These are phyloP conservation scores for Cyaniris semiargus DNA, from an alignment of 2,888 invertebrate genomes.

Conservation along the genomic window DNA sequence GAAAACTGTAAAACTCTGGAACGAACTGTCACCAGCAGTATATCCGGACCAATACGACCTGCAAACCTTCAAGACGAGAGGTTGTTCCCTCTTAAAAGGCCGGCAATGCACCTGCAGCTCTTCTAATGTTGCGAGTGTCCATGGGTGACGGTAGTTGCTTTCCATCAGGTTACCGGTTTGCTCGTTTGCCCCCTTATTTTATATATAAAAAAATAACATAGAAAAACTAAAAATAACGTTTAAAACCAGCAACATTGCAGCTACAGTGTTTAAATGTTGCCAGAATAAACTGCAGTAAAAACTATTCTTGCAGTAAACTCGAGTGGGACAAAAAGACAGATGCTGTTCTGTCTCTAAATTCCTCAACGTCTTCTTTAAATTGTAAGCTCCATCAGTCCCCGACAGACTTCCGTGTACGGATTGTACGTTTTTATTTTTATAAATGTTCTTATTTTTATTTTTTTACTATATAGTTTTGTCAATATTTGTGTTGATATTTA, in stretches of 20 bases:
- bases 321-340: slow-evolving; percentile 34
- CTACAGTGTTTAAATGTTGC: neutral
- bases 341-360: slow-evolving; percentile 36
- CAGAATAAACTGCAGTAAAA: slow-evolving; percentile 11
- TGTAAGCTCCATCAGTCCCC: slow-evolving; percentile 34
- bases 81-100: no score
- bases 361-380: slow-evolving; percentile 39
- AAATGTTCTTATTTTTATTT: neutral
- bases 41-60: no score
- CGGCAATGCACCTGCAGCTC: no score
- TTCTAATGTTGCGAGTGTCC: no score
- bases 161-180: no score
- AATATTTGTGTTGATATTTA: no score
- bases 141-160: no score
- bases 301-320: slow-evolving; percentile 18
- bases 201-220: neutral
- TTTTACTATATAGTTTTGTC: no score
- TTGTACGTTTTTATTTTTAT: neutral
- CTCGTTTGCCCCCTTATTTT: no score
- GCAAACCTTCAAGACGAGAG: no score
- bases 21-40: no score
- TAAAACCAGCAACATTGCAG: neutral
- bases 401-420: slow-evolving; percentile 3
- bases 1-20: no score
- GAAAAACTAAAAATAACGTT: neutral